A percentile compares a stretch with the other conserved stretches of the same genome.
These are phyloP conservation scores for Synergus gifuensis DNA, from an alignment of 2,888 invertebrate genomes.

Conservation along the genomic window DNA sequence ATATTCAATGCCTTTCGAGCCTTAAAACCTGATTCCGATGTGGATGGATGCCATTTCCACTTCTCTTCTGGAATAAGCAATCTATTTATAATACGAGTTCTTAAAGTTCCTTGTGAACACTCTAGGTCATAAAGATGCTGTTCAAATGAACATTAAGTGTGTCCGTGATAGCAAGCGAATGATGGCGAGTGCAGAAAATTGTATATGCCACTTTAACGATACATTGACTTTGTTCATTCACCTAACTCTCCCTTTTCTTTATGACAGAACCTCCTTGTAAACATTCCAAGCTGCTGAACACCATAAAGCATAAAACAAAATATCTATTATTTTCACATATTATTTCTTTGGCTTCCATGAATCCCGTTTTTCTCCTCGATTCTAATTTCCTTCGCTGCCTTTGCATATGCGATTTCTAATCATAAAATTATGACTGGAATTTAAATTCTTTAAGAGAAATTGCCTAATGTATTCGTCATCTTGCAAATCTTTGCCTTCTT, in stretches of 20 bases:
- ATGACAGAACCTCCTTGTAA: conserved; percentile 8
- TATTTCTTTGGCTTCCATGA: not conserved
- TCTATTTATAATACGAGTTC: conserved; percentile 28
- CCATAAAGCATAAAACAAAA: not conserved
- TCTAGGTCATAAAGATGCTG: conserved; percentile 25
- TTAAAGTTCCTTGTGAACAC: conserved; percentile 30
- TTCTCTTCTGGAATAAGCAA: conserved; percentile 9
- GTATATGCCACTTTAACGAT: conserved; percentile 35
- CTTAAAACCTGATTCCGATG: conserved; percentile 10
- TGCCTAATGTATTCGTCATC: not conserved
- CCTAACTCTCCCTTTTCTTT: conserved; percentile 1
- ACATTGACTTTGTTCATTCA: conserved; percentile 25
- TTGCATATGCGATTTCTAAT: not conserved
- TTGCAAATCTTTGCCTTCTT: not conserved
- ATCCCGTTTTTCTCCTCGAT: not conserved
- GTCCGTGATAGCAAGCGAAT: conserved; percentile 22
- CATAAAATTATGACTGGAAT: not conserved
- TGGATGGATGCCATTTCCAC: conserved; percentile 27
- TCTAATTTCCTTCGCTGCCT: not conserved
- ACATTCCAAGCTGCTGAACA: conserved; percentile 10
- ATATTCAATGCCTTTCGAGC: conserved; percentile 46
- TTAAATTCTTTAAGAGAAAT: not conserved
- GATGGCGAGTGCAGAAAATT: conserved; percentile 30
- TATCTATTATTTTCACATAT: not conserved
- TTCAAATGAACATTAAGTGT: conserved; percentile 32